phyloP scores from a whole-genome alignment of 2,797 vertebrate genomes.

The Peromyscus nudipes region DNA sequence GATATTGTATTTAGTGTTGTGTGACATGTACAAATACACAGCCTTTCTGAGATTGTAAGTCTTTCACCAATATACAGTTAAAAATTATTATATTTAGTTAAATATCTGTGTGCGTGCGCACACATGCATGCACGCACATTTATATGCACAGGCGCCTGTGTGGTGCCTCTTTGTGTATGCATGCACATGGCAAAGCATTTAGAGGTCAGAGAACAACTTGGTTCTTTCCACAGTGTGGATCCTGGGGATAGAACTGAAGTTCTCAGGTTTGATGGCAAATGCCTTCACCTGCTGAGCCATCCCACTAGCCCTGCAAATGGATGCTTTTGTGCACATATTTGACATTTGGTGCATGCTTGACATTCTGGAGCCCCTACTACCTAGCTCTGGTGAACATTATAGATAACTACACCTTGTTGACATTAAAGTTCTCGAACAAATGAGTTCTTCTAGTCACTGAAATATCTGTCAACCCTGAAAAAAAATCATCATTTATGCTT shows the following conservation, averaged over 20 bases:
- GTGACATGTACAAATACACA: slow-evolving; percentile 10
- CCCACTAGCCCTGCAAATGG: neutral
- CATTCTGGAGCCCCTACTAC: neutral
- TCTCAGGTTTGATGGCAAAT: neutral
- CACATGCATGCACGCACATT: too few relatives aligned
- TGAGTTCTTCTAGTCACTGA: slow-evolving; percentile 44
- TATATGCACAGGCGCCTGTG: too few relatives aligned
- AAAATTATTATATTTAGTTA: neutral
- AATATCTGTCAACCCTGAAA: slow-evolving; percentile 34
- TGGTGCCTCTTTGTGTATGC: neutral
- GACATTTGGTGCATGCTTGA: slow-evolving; percentile 5
- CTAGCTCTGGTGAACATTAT: slow-evolving; percentile 31
- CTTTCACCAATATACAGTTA: neutral
- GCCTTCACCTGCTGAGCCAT: neutral
- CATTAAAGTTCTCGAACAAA: slow-evolving; percentile 49
- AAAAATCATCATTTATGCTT: slow-evolving; percentile 59
- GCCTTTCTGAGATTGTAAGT: neutral
- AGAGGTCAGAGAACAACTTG: neutral
- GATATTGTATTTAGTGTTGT: slow-evolving; percentile 19
- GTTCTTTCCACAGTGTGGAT: neutral
- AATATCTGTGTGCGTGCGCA: too few relatives aligned
- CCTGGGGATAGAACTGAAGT: neutral
- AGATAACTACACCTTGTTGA: slow-evolving; percentile 7
- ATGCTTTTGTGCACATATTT: slow-evolving; percentile 39
- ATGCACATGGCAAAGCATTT: neutral